A percentile compares a stretch with the other conserved stretches of the same genome.
Conservation (phyloP, 2,888 invertebrate species). For the Bruchidius siliquastri region DNA sequence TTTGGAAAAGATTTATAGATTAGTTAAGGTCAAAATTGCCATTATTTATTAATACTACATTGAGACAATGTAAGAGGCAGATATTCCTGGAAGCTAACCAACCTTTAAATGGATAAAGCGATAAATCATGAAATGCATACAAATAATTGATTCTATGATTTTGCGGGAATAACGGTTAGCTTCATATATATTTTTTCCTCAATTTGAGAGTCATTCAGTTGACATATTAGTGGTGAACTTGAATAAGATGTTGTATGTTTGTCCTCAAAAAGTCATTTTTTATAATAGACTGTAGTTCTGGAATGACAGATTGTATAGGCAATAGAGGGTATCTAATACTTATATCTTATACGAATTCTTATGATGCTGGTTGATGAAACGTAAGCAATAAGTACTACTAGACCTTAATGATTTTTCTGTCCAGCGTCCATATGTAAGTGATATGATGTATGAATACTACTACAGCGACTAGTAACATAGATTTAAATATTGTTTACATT, state of each 20-base stretch:
- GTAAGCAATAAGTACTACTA: not conserved
- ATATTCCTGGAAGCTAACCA: not conserved
- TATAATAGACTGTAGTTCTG: not conserved
- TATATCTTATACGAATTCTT: not conserved
- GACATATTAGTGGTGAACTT: no score
- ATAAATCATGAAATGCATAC: not conserved
- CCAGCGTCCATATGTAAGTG: not conserved
- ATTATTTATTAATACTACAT: not conserved
- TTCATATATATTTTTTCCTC: no score
- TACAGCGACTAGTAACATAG: not conserved
- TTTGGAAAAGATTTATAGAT: slow-evolving; percentile 54
- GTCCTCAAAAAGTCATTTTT: not conserved
- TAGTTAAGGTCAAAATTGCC: not conserved
- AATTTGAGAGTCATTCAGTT: no score
- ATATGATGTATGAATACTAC: not conserved
- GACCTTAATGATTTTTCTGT: not conserved
- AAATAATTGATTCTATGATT: not conserved
- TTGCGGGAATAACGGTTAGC: no score
- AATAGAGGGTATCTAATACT: not conserved
- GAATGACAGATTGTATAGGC: not conserved
- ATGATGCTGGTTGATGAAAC: not conserved
- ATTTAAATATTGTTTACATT: not conserved
- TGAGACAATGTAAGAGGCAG: not conserved
- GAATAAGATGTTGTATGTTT: no score
- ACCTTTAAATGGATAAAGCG: not conserved